These are phyloP conservation scores for Caenorhabditis afra DNA, from an alignment of 2,888 invertebrate genomes.

Conservation along the genomic window DNA sequence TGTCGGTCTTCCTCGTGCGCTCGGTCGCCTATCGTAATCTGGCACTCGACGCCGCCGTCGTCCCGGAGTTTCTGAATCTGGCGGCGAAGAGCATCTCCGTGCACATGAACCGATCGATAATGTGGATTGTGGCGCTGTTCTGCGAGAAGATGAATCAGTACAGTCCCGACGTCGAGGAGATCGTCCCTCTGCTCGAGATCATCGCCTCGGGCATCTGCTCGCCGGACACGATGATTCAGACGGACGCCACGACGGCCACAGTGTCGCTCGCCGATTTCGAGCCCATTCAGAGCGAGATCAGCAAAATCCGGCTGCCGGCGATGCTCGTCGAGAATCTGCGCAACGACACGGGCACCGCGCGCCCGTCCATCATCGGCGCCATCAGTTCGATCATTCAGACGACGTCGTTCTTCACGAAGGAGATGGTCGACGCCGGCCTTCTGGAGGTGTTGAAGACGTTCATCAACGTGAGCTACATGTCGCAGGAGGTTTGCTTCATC, in stretches of 20 bases:
- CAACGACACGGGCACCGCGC: slow-evolving; percentile 22
- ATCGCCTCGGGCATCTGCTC: slow-evolving; percentile 33
- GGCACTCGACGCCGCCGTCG: slow-evolving; percentile 47
- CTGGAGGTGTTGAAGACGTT: slow-evolving; percentile 35
- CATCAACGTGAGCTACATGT: slow-evolving; percentile 42
- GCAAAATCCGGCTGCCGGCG: slow-evolving; percentile 1
- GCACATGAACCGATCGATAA: slow-evolving; percentile 23
- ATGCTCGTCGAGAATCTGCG: slow-evolving; percentile 41
- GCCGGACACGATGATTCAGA: slow-evolving; percentile 40
- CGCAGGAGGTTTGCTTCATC: slow-evolving; percentile 54
- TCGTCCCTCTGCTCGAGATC: slow-evolving; percentile 45
- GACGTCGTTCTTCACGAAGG: slow-evolving; percentile 48
- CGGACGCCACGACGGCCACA: slow-evolving; percentile 40
- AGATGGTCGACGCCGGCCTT: slow-evolving; percentile 54
- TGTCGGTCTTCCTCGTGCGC: slow-evolving; percentile 34
- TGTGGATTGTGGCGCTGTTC: slow-evolving; percentile 44
- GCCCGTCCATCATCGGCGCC: slow-evolving; percentile 31
- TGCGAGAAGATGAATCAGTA: slow-evolving; percentile 44
- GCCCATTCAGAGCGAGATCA: slow-evolving; percentile 34
- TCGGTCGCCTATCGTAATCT: slow-evolving; percentile 45
- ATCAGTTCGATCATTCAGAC: slow-evolving; percentile 53
- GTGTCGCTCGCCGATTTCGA: slow-evolving; percentile 46
- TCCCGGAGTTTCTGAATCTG: slow-evolving; percentile 31
- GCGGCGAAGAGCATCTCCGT: neutral
- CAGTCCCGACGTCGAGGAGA: slow-evolving; percentile 50